Percentiles rank a stretch among this genome's conserved stretches.
Conservation (phyloP, 2,113 vertebrate genomes). For the Microcebus lehilahytsara region DNA sequence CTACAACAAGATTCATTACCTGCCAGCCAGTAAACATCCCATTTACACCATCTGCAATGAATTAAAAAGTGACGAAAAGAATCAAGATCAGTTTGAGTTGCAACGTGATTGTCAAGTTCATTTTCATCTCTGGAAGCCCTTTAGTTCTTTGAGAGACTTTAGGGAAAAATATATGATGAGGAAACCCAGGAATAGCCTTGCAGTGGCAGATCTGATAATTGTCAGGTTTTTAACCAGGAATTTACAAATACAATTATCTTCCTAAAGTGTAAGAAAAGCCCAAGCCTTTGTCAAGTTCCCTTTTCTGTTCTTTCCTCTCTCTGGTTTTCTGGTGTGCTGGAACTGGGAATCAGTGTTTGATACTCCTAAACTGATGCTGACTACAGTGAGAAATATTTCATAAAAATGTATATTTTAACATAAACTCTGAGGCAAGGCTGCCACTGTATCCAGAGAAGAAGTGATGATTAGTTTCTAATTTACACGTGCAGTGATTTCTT, state of each 20-base stretch:
- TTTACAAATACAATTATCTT: constrained; percentile 59
- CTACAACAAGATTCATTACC: constrained; percentile 83
- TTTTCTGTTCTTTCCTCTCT: constrained; percentile 54
- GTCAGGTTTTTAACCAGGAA: constrained; percentile 69
- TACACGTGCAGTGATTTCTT: constrained; percentile 66
- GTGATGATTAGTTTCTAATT: constrained; percentile 73
- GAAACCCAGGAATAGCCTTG: constrained; percentile 63
- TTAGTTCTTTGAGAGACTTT: constrained; percentile 75
- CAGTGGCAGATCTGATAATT: constrained; percentile 63
- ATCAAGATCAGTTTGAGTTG: constrained; percentile 83
- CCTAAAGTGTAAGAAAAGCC: constrained; percentile 70
- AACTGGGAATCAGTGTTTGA: constrained; percentile 62
- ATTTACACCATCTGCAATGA: constrained; percentile 85
- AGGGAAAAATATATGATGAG: constrained; percentile 69
- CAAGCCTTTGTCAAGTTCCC: constrained; percentile 57
- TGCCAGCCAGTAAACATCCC: constrained; percentile 85
- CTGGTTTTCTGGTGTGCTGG: constrained; percentile 40
- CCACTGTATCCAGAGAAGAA: constrained; percentile 52
- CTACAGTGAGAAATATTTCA: constrained; percentile 71
- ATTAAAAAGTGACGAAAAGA: constrained; percentile 86
- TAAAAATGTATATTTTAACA: constrained; percentile 76
- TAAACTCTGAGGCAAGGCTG: constrained; percentile 66
- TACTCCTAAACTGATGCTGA: constrained; percentile 62
- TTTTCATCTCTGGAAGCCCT: constrained; percentile 82
- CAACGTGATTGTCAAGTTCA: constrained; percentile 84